Evolutionary conservation across 2,797 vertebrate species (phyloP), one percentile per base, ranked within the genome.

Genomic region (Xiphophorus birchmanni): DNA sequence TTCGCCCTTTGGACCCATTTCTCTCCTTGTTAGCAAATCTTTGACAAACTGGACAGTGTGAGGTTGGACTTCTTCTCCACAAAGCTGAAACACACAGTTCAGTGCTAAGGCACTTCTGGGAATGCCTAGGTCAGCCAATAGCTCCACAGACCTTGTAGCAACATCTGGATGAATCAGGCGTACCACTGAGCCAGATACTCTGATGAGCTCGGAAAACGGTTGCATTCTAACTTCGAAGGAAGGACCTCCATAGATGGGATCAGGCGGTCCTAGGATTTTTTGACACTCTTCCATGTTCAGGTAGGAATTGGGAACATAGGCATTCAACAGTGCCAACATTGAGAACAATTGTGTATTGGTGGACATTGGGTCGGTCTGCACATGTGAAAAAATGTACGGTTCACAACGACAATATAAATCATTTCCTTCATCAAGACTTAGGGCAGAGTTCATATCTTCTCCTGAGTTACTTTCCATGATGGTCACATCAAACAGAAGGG

Each of bases 211-310:
- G 0, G 0, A 73, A 10, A 88, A 91, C 17, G 73, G 72, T 37
- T 1, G 0, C 91, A 92, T 90, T 77, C 74, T 72, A 3, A 75
- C 0, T 8, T 83, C 13, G 79, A 92, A 90, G 2, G 80, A 79
- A 10, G 90, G 91, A 0, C 87, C 88, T 60, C 90, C 85, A 7
- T 88, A 26, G 48, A 90, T 90, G 69, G 63, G 82, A 81, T 92
- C 83, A 40, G 88, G 86, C 13, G 90, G 89, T 60, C 90, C 89
- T 35, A 92, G 90, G 79, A 92, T 77, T n/a, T 26, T 2, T 18
- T 67, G 77, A 81, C 90, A 92, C 40, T 90, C 72, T 2, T 77
- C 40, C 32, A 80, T 82, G 21, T 18, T 1, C 2, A 89, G 81
- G 82, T 42, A 87, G 54, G 90, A 85, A 0, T 78, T 54, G 35